These are phyloP conservation scores for Jaculus jaculus DNA, from an alignment of 2,113 vertebrate species.

Conservation along the genomic window DNA sequence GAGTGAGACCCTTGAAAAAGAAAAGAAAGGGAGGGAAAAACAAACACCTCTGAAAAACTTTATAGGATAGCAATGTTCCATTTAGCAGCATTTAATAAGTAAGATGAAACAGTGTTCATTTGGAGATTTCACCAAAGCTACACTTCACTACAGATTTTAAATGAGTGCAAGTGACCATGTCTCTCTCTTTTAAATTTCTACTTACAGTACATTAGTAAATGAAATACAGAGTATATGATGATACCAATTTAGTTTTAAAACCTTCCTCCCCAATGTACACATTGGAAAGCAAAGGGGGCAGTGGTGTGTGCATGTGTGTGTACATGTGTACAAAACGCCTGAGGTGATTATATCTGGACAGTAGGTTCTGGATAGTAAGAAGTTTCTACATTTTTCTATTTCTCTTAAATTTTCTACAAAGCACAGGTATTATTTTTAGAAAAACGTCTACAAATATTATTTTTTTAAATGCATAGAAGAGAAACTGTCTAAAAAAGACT, in stretches of 20 bases:
- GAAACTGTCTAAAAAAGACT: constrained; percentile 78
- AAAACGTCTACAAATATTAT: constrained; percentile 71
- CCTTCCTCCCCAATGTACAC: not conserved
- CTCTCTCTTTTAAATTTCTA: not conserved
- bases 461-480: constrained; percentile 75
- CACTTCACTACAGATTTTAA: constrained; percentile 38
- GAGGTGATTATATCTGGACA: constrained; percentile 13
- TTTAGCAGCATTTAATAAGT: constrained; percentile 32
- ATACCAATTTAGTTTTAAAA: constrained; percentile 29
- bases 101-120: not conserved
- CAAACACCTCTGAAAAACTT: not conserved
- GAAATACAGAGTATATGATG: not conserved
- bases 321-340: not conserved
- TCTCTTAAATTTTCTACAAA: constrained; percentile 68
- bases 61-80: not conserved
- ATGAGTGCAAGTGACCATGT: not conserved
- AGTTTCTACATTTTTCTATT: constrained; percentile 36
- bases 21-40: not conserved
- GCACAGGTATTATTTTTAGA: constrained; percentile 74
- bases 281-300: not conserved
- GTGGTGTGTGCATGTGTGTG: too few species aligned
- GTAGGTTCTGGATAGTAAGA: constrained; percentile 10
- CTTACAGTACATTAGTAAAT: constrained; percentile 24
- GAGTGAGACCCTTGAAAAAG: too few species aligned
- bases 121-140: constrained; percentile 27